These are phyloP conservation scores for Clivina fossor DNA, from an alignment of 2,888 invertebrate species.

Conservation along the genomic window DNA sequence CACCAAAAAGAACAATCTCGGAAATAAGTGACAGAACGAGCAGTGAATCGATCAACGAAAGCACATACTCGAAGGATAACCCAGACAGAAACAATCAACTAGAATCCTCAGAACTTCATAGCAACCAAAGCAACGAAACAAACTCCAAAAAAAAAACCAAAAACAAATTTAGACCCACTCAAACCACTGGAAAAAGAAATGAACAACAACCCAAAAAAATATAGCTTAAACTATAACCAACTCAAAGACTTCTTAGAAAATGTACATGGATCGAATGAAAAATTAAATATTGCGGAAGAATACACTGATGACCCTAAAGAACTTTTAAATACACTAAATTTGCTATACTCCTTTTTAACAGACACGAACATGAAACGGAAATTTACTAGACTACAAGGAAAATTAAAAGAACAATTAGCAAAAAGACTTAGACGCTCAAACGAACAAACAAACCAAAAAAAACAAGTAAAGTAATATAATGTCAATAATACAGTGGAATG, in stretches of 20 bases:
- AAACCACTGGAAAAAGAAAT: conserved; percentile 1
- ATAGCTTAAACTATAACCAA: background rate
- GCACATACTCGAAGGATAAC: too few species aligned
- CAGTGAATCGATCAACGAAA: too few species aligned
- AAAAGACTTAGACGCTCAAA: background rate
- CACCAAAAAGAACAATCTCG: background rate
- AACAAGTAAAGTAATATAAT: background rate
- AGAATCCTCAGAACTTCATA: too few species aligned
- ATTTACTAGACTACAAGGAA: conserved; percentile 1
- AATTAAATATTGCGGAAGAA: conserved; percentile 9
- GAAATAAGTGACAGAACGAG: background rate
- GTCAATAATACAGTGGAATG: conserved; percentile 19
- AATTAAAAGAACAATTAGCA: conserved; percentile 8
- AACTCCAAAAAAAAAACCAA: background rate
- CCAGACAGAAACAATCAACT: too few species aligned
- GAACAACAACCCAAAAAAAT: conserved; percentile 3
- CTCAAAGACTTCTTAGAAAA: conserved; percentile 11
- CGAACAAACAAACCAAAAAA: background rate
- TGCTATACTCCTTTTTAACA: background rate
- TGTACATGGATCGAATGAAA: conserved; percentile 10
- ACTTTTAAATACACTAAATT: background rate
- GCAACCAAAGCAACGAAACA: too few species aligned
- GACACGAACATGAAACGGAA: background rate
- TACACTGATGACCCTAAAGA: conserved; percentile 4
- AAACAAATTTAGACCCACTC: background rate